A percentile compares a stretch with the other conserved stretches of the same genome.
phyloP scores from a whole-genome alignment of 2,797 vertebrate species.

The Apodemus agrarius region DNA sequence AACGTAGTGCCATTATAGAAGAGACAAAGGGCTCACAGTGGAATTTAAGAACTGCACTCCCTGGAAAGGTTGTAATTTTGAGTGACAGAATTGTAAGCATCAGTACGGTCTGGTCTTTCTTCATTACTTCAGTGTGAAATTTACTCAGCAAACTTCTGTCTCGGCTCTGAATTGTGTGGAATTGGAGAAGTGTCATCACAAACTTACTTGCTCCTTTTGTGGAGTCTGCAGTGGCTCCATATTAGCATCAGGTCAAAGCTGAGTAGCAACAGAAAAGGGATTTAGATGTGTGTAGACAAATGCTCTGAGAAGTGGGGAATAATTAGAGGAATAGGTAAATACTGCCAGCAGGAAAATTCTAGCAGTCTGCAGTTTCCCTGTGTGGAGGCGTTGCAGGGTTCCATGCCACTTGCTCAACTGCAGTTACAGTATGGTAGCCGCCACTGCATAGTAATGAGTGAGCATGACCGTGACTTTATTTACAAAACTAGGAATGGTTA shows the following conservation, averaged over 20 bases:
- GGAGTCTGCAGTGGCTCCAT: neutral
- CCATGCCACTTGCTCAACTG: neutral
- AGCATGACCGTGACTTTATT: neutral
- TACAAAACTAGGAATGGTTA: neutral
- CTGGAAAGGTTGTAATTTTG: slow-evolving; percentile 48
- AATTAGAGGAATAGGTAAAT: slow-evolving; percentile 42
- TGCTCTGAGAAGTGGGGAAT: slow-evolving; percentile 28
- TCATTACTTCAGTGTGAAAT: slow-evolving; percentile 36
- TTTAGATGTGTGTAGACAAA: neutral
- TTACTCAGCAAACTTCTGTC: slow-evolving; percentile 29
- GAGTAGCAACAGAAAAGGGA: slow-evolving; percentile 25
- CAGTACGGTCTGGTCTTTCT: neutral
- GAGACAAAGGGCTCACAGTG: slow-evolving; percentile 10
- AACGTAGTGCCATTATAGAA: slow-evolving; percentile 37
- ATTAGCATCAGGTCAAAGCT: slow-evolving; percentile 34
- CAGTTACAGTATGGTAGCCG: neutral
- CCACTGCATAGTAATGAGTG: neutral
- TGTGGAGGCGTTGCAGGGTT: neutral
- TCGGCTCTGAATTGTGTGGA: neutral
- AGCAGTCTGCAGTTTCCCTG: neutral
- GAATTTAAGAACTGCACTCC: slow-evolving; percentile 32
- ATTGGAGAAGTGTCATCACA: neutral
- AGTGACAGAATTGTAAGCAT: slow-evolving; percentile 26
- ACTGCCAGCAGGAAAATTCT: slow-evolving; percentile 18
- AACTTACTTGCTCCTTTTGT: neutral